Evolutionary conservation across 2,797 vertebrate species (phyloP).

Genomic region (Scolopax rusticola): DNA sequence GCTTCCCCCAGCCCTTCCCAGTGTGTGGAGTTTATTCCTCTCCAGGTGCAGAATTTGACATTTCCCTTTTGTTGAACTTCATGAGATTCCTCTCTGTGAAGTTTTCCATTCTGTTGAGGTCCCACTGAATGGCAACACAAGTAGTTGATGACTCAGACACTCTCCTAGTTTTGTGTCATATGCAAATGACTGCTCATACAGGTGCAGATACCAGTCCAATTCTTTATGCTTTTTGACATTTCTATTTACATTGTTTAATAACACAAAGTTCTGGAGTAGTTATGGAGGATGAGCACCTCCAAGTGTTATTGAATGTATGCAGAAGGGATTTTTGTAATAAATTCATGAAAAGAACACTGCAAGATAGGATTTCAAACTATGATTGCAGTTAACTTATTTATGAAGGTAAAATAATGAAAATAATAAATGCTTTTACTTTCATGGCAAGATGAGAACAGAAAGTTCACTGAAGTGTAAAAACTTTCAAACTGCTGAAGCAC

Average conservation of each 20-base stretch:
- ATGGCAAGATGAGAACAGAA: conserved; percentile 24
- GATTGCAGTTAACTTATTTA: neutral
- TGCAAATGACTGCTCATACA: neutral
- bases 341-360: neutral
- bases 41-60: neutral
- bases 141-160: neutral
- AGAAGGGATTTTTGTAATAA: neutral
- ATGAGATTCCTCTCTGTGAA: neutral
- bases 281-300: neutral
- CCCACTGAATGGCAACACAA: neutral
- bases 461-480: neutral
- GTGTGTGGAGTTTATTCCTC: neutral
- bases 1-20: neutral
- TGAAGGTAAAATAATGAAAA: neutral
- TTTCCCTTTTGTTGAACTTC: neutral
- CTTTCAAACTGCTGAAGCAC: conserved; percentile 40
- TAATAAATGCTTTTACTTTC: conserved; percentile 12
- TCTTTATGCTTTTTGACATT: neutral
- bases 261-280: neutral
- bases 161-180: neutral
- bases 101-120: neutral
- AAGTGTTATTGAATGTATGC: neutral
- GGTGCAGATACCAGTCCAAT: neutral
- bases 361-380: neutral
- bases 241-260: neutral